Percentiles rank a stretch among this genome's conserved stretches.
phyloP scores from a whole-genome alignment of 2,888 invertebrate species.

The Anorthoa munda region DNA sequence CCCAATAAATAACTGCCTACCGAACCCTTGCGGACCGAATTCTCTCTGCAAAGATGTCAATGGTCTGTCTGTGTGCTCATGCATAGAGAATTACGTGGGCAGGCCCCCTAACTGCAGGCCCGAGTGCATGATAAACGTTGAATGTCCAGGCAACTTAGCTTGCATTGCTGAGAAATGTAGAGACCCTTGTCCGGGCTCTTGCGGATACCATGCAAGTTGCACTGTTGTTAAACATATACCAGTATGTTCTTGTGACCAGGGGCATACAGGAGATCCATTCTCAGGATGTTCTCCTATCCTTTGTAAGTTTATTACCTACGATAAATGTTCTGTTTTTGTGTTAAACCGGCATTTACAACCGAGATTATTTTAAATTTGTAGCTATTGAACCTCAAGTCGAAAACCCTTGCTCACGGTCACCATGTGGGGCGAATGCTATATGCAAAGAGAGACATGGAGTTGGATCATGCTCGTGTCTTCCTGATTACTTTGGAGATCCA shows the following conservation, averaged over 20 bases:
- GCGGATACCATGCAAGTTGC: conserved; percentile 94
- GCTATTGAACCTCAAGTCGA: conserved; percentile 89
- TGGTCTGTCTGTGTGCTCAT: conserved; percentile 94
- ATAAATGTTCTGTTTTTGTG: background rate
- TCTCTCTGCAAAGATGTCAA: conserved; percentile 93
- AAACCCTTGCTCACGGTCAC: conserved; percentile 95
- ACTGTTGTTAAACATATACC: conserved; percentile 93
- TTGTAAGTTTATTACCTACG: conserved; percentile 85
- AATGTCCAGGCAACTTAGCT: conserved; percentile 93
- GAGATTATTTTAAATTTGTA: conserved; percentile 74
- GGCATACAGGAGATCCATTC: conserved; percentile 95
- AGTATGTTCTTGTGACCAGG: conserved; percentile 93
- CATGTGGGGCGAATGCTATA: conserved; percentile 96
- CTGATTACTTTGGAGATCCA: conserved; percentile 96
- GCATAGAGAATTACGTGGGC: conserved; percentile 94
- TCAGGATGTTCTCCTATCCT: conserved; percentile 92
- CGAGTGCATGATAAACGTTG: conserved; percentile 94
- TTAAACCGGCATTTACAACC: conserved; percentile 3
- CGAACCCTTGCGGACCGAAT: conserved; percentile 95
- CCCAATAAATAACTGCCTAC: conserved; percentile 92
- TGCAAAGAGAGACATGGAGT: conserved; percentile 95
- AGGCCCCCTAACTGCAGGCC: conserved; percentile 95
- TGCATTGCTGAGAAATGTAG: conserved; percentile 94
- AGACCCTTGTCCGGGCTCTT: conserved; percentile 94
- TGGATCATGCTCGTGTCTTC: conserved; percentile 95